A percentile compares a stretch with the other conserved stretches of the same genome.
Conservation (phyloP, 2,888 invertebrate genomes). For the Thera britannica region DNA sequence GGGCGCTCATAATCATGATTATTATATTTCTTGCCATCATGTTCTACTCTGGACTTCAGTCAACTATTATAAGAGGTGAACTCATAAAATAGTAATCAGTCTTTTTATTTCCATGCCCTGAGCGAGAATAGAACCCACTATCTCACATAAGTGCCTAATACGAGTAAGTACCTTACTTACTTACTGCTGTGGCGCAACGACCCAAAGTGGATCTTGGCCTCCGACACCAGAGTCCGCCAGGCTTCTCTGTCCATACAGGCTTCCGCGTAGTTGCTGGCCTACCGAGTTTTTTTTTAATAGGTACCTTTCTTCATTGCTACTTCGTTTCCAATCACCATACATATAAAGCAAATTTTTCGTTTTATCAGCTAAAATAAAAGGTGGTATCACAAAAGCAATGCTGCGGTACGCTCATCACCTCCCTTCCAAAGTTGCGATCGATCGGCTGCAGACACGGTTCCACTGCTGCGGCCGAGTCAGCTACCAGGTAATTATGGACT, state of each 20-base stretch:
- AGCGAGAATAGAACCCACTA: too few species aligned
- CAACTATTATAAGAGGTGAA: slow-evolving; percentile 75
- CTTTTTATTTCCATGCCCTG: too few species aligned
- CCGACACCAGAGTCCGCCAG: too few species aligned
- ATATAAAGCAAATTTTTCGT: background rate
- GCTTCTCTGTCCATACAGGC: too few species aligned
- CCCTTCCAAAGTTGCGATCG: slow-evolving; percentile 82
- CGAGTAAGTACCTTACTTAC: too few species aligned
- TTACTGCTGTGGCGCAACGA: too few species aligned
- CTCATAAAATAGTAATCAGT: background rate
- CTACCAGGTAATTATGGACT: slow-evolving; percentile 54
- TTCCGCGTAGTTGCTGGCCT: too few species aligned
- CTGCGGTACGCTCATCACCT: slow-evolving; percentile 82
- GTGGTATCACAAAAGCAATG: slow-evolving; percentile 85
- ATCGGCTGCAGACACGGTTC: slow-evolving; percentile 85
- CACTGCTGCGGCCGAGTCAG: slow-evolving; percentile 86
- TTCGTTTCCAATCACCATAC: too few species aligned
- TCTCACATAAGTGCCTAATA: too few species aligned
- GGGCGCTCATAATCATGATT: slow-evolving; percentile 75
- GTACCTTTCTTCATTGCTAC: too few species aligned
- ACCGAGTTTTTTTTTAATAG: too few species aligned
- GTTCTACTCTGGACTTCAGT: slow-evolving; percentile 79
- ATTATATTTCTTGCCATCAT: slow-evolving; percentile 76
- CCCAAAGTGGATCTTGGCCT: too few species aligned
- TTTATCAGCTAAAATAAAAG: slow-evolving; percentile 74